Evolutionary conservation across 2,113 vertebrate genomes (phyloP), one percentile per base, ranked within the genome.

Genomic region (Podilymbus podiceps): DNA sequence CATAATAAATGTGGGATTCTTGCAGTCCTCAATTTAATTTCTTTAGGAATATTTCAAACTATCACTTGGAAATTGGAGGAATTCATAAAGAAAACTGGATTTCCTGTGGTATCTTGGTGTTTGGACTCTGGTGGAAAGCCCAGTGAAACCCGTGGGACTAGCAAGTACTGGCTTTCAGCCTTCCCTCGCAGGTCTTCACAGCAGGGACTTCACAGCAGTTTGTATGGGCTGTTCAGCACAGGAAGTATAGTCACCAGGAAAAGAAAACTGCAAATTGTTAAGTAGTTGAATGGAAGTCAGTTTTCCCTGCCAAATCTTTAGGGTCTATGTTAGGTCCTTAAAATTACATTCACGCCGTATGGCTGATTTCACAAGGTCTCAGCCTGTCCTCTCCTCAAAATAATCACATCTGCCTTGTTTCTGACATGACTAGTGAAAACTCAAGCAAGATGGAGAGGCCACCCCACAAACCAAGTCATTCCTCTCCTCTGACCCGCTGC

Each of bases 161-260:
- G 31, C 22, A 52, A 72, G 2, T 35, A 8, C 8, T 13, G 21
- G 38, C 27, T 74, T 30, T 72, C 35, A 47, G 25, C 25, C 46
- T 50, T 21, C 40, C 53, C 35, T 16, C 38, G 19, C 35, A 69
- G 27, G 1, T 47, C 49, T 78, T 76, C 47, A 49, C 50, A 56
- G n/a, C 6, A 2, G 38, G 68, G 19, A 46, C 50, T 55, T 59
- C 40, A 46, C 58, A 85, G 22, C 23, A 20, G 38, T 3, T 85
- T 2, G 0, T 55, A 7, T 3, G 23, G 33, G 58, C 40, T 79
- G 25, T 40, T 56, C 77, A 72, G 46, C 44, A 67, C 64, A 68
- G 23, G 12, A 10, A 77, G 2, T 4, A 31, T 0, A 62, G 50
- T 42, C 47, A 84, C 12, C 0, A 0, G 21, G 64, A 40, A 47